A percentile compares a stretch with the other conserved stretches of the same genome.
phyloP scores from a whole-genome alignment of 2,888 invertebrate species.

The Dioctria rufipes region DNA sequence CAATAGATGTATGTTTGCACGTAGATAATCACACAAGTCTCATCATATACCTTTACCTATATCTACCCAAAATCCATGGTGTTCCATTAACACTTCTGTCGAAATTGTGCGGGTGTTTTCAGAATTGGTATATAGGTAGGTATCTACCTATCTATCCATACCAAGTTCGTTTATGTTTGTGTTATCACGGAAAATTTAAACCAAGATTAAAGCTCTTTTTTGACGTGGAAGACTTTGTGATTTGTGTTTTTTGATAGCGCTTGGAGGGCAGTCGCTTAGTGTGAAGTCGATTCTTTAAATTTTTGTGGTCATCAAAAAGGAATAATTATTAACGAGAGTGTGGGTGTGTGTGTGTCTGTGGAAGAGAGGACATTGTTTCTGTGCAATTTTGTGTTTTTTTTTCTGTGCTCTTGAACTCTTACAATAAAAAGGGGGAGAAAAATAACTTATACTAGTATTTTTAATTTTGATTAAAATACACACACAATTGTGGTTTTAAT shows the following conservation, averaged over 20 bases:
- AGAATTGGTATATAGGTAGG: too few species aligned
- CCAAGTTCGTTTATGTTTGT: slow-evolving; percentile 21
- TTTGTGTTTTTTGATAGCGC: slow-evolving; percentile 27
- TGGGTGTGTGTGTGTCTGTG: not conserved
- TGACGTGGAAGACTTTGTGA: slow-evolving; percentile 22
- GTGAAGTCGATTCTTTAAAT: slow-evolving; percentile 6
- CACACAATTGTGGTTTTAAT: slow-evolving; percentile 50
- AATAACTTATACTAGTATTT: not conserved
- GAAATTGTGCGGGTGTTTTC: slow-evolving; percentile 20
- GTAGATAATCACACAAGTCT: not conserved
- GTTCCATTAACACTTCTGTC: slow-evolving; percentile 23
- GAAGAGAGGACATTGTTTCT: not conserved
- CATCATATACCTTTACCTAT: not conserved
- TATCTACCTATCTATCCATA: not conserved
- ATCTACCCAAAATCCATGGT: not conserved
- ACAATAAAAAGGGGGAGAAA: too few species aligned
- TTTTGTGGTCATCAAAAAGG: not conserved
- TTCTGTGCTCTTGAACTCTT: too few species aligned
- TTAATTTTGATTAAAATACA: slow-evolving; percentile 30
- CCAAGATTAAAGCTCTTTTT: slow-evolving; percentile 12
- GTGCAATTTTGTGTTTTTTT: not conserved
- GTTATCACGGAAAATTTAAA: slow-evolving; percentile 31
- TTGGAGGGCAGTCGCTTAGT: slow-evolving; percentile 1
- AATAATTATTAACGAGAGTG: too few species aligned
- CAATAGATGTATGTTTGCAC: not conserved